Evolutionary conservation across 2,888 invertebrate species (phyloP), one percentile per base, ranked within the genome.

Genomic region (Boloria selene): DNA sequence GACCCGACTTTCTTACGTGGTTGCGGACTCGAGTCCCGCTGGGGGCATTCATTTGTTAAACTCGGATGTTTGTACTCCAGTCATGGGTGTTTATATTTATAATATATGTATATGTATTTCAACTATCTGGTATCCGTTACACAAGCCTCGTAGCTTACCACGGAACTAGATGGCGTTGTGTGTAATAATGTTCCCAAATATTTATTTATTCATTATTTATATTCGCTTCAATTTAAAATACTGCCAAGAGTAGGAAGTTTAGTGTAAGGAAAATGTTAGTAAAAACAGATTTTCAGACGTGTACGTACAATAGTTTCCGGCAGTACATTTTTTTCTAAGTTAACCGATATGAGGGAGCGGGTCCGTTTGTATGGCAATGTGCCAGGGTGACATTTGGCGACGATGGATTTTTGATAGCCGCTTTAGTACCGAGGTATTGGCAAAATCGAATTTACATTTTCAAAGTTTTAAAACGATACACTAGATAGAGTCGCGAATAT

Each of bases 361-460:
- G 44, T 64, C 31, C 47, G 62, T 63, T 67, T 38, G 53, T 58
- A 58, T 70, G 70, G 70, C 70, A 65, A 47, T 31, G 52, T 63
- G 70, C 70, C 70, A 70, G 17, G 52, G 61, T 59, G 56, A 70
- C 70, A 70, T 67, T 70, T 67, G 70, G 53, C 62, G 70, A 49
- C 60, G 67, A 70, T 70, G 65, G 67, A 53, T 70, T 67, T 70
- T 67, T 67, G 70, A 70, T 67, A 67, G 70, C 54, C 58, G 59
- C 61, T 51, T 47, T 56, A 58, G 69, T 42, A 61, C 51, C 65
- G 60, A 56, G 63, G 60, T 38, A 65, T 64, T 63, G 62, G 58
- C 49, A 26, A 54, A 67, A 67, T 62, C 66, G 56, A 67, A 62
- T 67, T 38, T 47, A 26, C 45, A 31, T 53, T 53, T 58, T 52